Evolutionary conservation across 64 coral and sea anemone species (phyloP), one percentile per base, ranked within the genome.

Genomic region (Stichodactyla helianthus): DNA sequence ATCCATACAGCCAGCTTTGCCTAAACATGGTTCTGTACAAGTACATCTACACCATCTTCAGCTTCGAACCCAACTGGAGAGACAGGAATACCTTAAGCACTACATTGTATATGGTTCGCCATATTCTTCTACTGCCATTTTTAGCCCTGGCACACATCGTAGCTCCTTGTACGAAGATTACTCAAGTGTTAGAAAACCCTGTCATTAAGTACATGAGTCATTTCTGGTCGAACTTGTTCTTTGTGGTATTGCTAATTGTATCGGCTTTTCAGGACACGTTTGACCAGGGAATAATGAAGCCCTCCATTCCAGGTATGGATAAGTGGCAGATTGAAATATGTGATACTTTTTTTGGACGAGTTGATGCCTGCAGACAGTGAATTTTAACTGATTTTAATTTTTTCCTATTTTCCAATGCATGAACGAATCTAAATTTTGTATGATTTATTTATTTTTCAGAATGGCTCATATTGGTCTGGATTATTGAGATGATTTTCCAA

Each of bases 251-350:
- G 77, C 59, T 94, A 28, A 91, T 88, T 9, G 10, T 28, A 3
- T 91, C 93, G 25, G 55, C 93, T 7, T 91, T 94, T 55, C 88
- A 94, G 59, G 93, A 91, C 58, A 79, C 85, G 71, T 94, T 94
- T 82, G 12, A 84, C 10, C 52, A 70, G 22, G 20, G 51, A 19
- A 35, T 86, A 0, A 11, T 61, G 16, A 67, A 68, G 84, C 44
- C 84, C 4, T 62, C 31, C 1, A 65, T 63, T 61, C 54, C 10
- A 80, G 77, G 77, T 87, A 57, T 51, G 51, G 63, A 51, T 94
- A 18, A 94, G 88, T 28, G n/a, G n/a, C n/a, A n/a, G n/a, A n/a
- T n/a, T n/a, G n/a, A n/a, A n/a, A n/a, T n/a, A n/a, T n/a, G n/a
- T n/a, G n/a, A n/a, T n/a, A n/a, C n/a, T n/a, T n/a, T n/a, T n/a